These are phyloP conservation scores for Papilio demoleus DNA, from an alignment of 2,888 invertebrate genomes.

Conservation along the genomic window DNA sequence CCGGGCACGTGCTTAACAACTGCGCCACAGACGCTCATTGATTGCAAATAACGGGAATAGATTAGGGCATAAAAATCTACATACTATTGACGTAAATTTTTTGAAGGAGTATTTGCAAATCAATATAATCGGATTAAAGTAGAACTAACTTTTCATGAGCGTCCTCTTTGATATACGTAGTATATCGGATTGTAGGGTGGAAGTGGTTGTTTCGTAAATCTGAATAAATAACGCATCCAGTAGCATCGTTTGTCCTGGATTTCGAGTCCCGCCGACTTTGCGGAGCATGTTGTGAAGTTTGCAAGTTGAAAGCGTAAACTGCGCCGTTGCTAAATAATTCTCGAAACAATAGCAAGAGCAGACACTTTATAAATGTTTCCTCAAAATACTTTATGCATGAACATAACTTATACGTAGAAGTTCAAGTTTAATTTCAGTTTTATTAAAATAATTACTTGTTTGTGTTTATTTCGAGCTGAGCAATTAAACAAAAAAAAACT, in stretches of 20 bases:
- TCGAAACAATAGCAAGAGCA: constrained; percentile 22
- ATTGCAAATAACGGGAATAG: too few species aligned
- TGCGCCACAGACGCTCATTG: too few species aligned
- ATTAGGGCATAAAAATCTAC: too few species aligned
- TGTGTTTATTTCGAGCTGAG: too few species aligned
- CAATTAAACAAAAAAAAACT: not conserved
- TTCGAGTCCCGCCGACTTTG: constrained; percentile 18
- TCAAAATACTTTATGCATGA: constrained; percentile 11
- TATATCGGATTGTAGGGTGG: constrained; percentile 3
- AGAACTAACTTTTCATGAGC: too few species aligned
- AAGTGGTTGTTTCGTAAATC: constrained; percentile 47
- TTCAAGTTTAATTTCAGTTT: not conserved
- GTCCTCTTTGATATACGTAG: constrained; percentile 36
- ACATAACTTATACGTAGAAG: not conserved
- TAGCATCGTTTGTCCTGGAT: constrained; percentile 38
- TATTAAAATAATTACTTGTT: not conserved
- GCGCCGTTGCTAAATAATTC: constrained; percentile 24
- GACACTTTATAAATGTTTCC: constrained; percentile 34
- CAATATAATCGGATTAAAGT: too few species aligned
- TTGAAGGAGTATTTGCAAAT: too few species aligned
- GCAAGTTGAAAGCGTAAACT: constrained; percentile 29
- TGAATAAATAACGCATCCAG: constrained; percentile 57
- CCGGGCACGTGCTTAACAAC: too few species aligned
- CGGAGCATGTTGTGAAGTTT: constrained; percentile 28
- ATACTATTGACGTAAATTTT: too few species aligned